A percentile compares a stretch with the other conserved stretches of the same genome.
phyloP scores from a whole-genome alignment of 2,888 invertebrate genomes.

The Cantharis flavilabris region DNA sequence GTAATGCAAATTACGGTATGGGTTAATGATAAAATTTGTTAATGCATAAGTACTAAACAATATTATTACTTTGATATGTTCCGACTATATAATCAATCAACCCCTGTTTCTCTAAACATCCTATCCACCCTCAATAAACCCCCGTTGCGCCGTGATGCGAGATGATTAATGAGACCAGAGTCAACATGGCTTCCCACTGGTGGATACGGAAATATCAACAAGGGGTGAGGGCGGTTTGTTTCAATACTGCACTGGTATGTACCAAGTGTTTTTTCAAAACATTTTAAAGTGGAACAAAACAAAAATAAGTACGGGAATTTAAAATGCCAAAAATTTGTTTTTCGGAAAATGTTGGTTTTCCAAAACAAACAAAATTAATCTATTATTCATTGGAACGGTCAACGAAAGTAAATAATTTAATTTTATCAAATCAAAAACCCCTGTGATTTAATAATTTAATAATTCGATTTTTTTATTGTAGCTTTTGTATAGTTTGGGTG shows the following conservation, averaged over 20 bases:
- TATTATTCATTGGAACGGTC: neutral
- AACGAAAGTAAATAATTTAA: neutral
- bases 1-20: neutral
- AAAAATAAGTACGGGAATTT: neutral
- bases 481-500: neutral
- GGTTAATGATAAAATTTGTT: neutral
- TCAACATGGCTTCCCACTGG: conserved; percentile 43
- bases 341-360: neutral
- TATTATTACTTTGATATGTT: conserved; percentile 24
- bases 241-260: conserved; percentile 18
- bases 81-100: conserved; percentile 39
- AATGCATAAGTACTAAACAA: neutral
- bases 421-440: neutral
- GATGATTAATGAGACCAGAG: conserved; percentile 46
- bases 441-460: neutral
- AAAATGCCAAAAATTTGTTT: neutral
- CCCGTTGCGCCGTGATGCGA: conserved; percentile 40
- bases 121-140: conserved; percentile 36
- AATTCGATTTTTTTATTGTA: neutral
- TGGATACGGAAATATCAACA: conserved; percentile 38
- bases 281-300: conserved; percentile 3
- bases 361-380: neutral
- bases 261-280: conserved; percentile 13
- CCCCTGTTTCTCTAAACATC: conserved; percentile 32
- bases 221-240: conserved; percentile 27